Base-by-base conservation (phyloP, 2,797 vertebrate species). In the Ataeniobius toweri region DNA sequence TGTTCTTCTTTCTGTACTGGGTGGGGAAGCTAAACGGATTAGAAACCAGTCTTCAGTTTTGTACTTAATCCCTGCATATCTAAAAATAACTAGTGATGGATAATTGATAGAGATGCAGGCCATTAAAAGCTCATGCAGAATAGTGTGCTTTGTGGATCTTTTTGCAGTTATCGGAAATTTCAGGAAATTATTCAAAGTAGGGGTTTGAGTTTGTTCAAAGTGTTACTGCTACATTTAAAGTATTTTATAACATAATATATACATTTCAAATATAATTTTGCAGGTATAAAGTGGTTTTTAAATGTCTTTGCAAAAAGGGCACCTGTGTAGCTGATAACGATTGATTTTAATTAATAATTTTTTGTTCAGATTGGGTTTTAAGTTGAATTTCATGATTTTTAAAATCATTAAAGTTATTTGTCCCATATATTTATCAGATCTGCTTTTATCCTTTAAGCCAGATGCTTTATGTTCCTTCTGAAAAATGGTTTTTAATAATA, bases 81-180 rank as follows among this genome's bases (percentile, higher is more conserved):
- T 55, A 48, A 55, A 28, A 78, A 28, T 70, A 73, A 53, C 46
- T 72, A 7, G n/a, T n/a, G 50, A 61, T 73, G 36, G 58, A 53
- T 67, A 51, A 59, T 24, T 76, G 59, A 69, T 55, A 68, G 50
- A 71, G 26, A 61, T 58, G 13, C 61, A 48, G 39, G 41, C 20
- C 39, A n/a, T 41, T 61, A 61, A 31, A 61, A 31, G 28, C 28
- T 61, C 59, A 31, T 61, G 26, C 58, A 68, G 24, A 69, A 6
- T 7, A 26, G 24, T 48, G 39, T 69, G 61, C 68, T 14, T n/a
- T 44, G 39, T 46, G 13, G 46, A 3, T 44, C 3, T 26, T n/a
- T 14, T n/a, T 20, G 8, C 3, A 67, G 20, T 39, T 20, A 39
- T 18, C 39, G 22, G 3, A 44, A 68, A 3, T 10, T 68, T 68